phyloP scores from a whole-genome alignment of 2,797 vertebrate genomes.

The Lepilemur septentrionalis region DNA sequence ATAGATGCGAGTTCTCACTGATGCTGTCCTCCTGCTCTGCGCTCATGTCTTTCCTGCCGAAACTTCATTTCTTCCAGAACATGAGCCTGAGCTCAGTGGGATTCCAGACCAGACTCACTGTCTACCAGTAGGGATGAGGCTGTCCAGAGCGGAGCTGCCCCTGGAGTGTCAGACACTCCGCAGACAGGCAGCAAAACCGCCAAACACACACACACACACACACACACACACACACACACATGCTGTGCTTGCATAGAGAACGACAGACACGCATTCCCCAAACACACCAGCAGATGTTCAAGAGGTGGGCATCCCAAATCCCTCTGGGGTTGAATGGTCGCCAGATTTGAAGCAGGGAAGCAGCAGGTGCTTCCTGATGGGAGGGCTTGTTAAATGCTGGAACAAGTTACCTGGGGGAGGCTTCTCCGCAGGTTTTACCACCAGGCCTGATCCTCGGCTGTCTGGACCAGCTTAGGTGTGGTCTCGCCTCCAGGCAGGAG shows the following conservation, averaged over 20 bases:
- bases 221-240: not conserved
- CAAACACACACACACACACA: not conserved
- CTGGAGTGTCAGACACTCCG: not conserved
- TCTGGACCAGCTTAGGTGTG: not conserved
- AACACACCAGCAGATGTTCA: not conserved
- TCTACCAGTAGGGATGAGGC: not conserved
- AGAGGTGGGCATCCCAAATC: not conserved
- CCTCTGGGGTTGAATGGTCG: not conserved
- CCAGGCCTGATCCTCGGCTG: not conserved
- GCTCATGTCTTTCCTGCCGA: not conserved
- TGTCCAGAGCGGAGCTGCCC: not conserved
- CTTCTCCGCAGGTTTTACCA: not conserved
- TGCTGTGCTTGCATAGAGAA: not conserved
- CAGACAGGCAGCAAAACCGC: not conserved
- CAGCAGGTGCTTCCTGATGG: not conserved
- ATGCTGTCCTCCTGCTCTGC: not conserved
- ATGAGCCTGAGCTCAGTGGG: not conserved
- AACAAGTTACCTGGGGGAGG: not conserved
- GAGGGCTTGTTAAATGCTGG: not conserved
- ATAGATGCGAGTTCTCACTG: not conserved
- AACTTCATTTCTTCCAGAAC: not conserved
- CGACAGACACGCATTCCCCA: not conserved
- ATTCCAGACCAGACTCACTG: not conserved
- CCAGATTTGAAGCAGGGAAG: not conserved
- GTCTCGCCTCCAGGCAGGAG: not conserved